phyloP scores from a whole-genome alignment of 2,888 invertebrate species.

The Eilema sororculum region DNA sequence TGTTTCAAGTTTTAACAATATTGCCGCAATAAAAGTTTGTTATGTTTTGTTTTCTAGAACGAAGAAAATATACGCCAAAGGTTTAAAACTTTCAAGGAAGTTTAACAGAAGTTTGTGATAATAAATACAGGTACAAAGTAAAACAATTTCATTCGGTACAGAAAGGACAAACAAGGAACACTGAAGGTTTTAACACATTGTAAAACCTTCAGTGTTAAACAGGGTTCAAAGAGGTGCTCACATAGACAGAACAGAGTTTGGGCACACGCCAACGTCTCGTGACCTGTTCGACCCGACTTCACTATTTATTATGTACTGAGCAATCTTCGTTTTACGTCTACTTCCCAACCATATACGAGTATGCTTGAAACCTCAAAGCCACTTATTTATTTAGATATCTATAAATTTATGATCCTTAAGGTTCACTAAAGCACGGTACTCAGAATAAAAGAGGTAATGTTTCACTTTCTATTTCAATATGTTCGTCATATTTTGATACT shows the following conservation, averaged over 20 bases:
- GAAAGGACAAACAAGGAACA: too few relatives aligned
- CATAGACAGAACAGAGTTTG: slow-evolving; percentile 50
- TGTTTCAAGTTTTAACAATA: too few relatives aligned
- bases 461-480: not conserved
- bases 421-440: slow-evolving; percentile 24
- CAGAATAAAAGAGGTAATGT: slow-evolving; percentile 6
- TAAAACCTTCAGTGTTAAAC: slow-evolving; percentile 20
- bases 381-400: slow-evolving; percentile 51
- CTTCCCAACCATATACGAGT: slow-evolving; percentile 36
- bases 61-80: not conserved
- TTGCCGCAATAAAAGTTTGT: too few relatives aligned
- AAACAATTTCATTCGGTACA: not conserved
- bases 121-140: not conserved
- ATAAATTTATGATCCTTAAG: slow-evolving; percentile 45
- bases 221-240: slow-evolving; percentile 37
- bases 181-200: too few relatives aligned
- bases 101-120: not conserved
- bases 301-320: slow-evolving; percentile 52
- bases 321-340: slow-evolving; percentile 54
- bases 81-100: not conserved
- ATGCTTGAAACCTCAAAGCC: slow-evolving; percentile 37
- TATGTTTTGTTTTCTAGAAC: not conserved
- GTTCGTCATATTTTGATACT: not conserved
- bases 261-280: slow-evolving; percentile 46
- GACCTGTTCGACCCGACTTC: slow-evolving; percentile 43